phyloP scores from a whole-genome alignment of 1,140 invertebrate species.

The Bursaphelenchus mucronatus region DNA sequence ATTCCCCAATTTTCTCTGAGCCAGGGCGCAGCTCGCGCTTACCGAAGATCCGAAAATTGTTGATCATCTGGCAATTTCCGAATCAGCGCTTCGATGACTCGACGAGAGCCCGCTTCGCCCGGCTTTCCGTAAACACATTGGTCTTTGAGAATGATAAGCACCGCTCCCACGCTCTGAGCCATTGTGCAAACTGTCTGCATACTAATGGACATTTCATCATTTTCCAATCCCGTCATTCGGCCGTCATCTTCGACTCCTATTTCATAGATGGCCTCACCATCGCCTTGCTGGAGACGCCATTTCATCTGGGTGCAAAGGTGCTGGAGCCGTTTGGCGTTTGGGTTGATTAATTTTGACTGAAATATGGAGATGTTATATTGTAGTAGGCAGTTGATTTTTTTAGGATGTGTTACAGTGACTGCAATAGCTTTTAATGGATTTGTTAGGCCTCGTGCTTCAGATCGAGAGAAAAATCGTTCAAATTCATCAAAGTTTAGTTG shows the following conservation, averaged over 20 bases:
- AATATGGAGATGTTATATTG: not conserved
- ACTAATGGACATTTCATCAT: slow-evolving; percentile 67
- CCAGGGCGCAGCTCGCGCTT: no score
- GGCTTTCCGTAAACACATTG: not conserved
- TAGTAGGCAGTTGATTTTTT: no score
- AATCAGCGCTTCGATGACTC: slow-evolving; percentile 80
- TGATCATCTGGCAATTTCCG: slow-evolving; percentile 86
- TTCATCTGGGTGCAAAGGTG: slow-evolving; percentile 66
- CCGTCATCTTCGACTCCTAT: slow-evolving; percentile 92
- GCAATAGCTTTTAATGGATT: slow-evolving; percentile 8
- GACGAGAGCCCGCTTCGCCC: slow-evolving; percentile 45
- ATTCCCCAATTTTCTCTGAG: no score
- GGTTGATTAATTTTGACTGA: slow-evolving; percentile 63
- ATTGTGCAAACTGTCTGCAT: slow-evolving; percentile 74
- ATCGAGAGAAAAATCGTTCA: no score
- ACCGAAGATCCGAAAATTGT: slow-evolving; percentile 65
- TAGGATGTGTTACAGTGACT: slow-evolving; percentile 1
- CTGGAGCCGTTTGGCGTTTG: slow-evolving; percentile 62
- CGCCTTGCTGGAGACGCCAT: slow-evolving; percentile 65
- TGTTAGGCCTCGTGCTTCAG: no score
- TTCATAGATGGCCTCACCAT: slow-evolving; percentile 89
- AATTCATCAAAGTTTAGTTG: no score
- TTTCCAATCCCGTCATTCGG: slow-evolving; percentile 18
- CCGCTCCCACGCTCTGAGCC: slow-evolving; percentile 77
- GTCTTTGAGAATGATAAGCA: slow-evolving; percentile 58